Conservation (phyloP, 2,113 vertebrate genomes). For the Paratilapia polleni region DNA sequence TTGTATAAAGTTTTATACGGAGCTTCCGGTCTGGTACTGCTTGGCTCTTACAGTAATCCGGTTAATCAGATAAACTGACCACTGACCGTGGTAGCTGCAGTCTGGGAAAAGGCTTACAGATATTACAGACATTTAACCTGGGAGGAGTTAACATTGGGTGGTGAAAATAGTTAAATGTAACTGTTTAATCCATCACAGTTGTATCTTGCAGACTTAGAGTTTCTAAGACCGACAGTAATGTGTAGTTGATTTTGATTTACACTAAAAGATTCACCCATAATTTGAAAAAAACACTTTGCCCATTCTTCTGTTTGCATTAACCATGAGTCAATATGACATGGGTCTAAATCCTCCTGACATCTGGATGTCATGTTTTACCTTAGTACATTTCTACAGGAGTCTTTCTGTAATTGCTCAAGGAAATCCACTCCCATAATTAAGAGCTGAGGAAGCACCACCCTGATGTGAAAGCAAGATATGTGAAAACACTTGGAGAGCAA, state of each 20-base stretch:
- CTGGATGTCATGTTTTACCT: not conserved
- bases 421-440: slow-evolving; percentile 30
- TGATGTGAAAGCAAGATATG: slow-evolving; percentile 22
- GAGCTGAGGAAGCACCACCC: slow-evolving; percentile 30
- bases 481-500: not conserved
- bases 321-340: not conserved
- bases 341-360: not conserved
- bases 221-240: not conserved
- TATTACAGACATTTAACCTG: too few species aligned
- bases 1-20: too few species aligned
- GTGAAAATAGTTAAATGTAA: too few species aligned
- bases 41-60: too few species aligned
- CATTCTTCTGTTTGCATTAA: not conserved
- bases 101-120: too few species aligned
- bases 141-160: not conserved
- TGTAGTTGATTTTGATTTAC: not conserved
- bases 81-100: too few species aligned
- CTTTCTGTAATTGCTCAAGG: not conserved
- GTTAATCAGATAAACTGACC: too few species aligned
- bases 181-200: too few species aligned
- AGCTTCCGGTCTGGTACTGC: too few species aligned
- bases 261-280: fast-evolving
- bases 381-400: not conserved
- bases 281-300: not conserved
- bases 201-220: too few species aligned